A percentile compares a stretch with the other conserved stretches of the same genome.
Evolutionary conservation across 1,140 invertebrate genomes (phyloP).

Genomic region (Pantala flavescens): DNA sequence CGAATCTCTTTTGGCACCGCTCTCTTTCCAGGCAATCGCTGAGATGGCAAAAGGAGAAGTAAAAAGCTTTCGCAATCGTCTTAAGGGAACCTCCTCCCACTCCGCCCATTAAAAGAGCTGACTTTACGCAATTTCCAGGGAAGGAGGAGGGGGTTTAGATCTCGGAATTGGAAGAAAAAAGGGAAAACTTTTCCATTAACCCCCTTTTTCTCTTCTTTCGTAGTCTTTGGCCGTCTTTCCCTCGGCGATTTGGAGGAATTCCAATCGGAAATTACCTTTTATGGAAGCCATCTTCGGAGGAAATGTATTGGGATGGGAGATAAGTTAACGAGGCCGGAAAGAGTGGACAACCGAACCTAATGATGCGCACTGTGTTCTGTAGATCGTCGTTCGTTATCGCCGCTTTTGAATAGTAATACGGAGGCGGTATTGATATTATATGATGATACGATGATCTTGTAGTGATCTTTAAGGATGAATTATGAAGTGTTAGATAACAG

Average conservation of each 20-base stretch:
- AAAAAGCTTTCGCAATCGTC: neutral
- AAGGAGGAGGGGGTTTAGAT: neutral
- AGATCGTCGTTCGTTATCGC: no score
- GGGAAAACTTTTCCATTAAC: neutral
- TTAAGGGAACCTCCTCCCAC: neutral
- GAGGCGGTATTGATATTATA: no score
- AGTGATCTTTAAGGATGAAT: no score
- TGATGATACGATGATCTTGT: no score
- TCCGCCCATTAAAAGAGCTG: neutral
- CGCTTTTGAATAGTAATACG: no score
- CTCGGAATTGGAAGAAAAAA: no score
- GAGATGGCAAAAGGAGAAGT: neutral
- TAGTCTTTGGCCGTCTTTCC: neutral
- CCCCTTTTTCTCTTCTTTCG: neutral
- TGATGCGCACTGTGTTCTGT: neutral
- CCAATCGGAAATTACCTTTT: constrained; percentile 9
- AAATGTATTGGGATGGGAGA: neutral
- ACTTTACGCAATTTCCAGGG: neutral
- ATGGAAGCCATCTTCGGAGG: neutral
- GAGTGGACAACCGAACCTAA: neutral
- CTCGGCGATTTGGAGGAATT: neutral
- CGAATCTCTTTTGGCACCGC: neutral
- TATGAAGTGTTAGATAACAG: no score
- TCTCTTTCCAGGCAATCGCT: neutral
- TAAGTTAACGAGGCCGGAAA: neutral